phyloP scores from a whole-genome alignment of 1,140 invertebrate genomes.

The Drosophila serrata region DNA sequence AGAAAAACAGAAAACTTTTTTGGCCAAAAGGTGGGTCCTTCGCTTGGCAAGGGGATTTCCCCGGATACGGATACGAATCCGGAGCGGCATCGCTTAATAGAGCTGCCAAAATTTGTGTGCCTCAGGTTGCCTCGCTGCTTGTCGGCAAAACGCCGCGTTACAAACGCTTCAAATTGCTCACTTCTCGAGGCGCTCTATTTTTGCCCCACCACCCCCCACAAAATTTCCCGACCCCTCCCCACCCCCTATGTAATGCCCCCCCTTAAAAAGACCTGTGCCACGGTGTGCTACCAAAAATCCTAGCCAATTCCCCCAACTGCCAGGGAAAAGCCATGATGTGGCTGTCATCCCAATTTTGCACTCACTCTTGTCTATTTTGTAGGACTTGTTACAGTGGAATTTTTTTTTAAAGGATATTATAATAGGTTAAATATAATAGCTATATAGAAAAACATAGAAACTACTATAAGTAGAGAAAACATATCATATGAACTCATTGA shows the following conservation, averaged over 20 bases:
- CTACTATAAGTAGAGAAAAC: background rate
- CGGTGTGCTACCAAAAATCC: conserved; percentile 39
- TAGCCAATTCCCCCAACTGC: conserved; percentile 73
- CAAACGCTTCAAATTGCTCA: conserved; percentile 75
- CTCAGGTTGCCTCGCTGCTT: conserved; percentile 69
- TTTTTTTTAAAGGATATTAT: background rate
- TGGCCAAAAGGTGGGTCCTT: conserved; percentile 26
- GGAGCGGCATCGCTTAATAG: conserved; percentile 71
- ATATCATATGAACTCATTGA: too few relatives aligned
- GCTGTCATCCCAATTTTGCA: conserved; percentile 34
- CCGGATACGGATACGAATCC: conserved; percentile 42
- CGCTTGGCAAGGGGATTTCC: conserved; percentile 12
- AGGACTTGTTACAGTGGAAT: conserved; percentile 28
- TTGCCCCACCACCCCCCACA: background rate
- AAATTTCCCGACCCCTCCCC: too few relatives aligned
- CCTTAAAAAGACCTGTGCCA: conserved; percentile 17
- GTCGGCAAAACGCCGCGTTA: conserved; percentile 60
- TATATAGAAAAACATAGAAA: background rate
- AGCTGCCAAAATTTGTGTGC: conserved; percentile 75
- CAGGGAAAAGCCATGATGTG: conserved; percentile 56
- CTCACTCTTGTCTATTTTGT: conserved; percentile 44
- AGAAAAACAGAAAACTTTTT: conserved; percentile 10
- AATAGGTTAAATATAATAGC: background rate
- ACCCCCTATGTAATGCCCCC: background rate
- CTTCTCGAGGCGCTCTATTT: conserved; percentile 26